Percentiles rank a stretch among this genome's conserved stretches.
Conservation (phyloP, 1,140 invertebrate species). For the Lamellibrachia luymesi region DNA sequence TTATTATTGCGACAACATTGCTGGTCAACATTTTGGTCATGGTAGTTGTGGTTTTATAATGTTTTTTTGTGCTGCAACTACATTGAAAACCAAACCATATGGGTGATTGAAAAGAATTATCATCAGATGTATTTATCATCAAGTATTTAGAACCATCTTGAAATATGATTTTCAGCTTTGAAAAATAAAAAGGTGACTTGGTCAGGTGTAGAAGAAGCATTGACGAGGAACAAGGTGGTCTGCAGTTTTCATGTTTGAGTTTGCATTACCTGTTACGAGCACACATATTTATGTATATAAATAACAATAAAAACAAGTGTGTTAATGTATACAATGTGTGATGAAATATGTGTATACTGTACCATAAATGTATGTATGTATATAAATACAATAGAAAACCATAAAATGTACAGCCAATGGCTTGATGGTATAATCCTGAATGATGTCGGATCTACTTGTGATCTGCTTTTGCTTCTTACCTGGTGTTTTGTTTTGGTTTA, state of each 20-base stretch:
- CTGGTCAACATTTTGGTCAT: too few species aligned
- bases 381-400: background rate
- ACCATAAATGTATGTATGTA: background rate
- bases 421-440: background rate
- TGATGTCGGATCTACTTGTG: background rate
- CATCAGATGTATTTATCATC: background rate
- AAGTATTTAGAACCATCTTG: background rate
- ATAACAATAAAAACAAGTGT: background rate
- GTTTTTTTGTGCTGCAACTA: background rate
- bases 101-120: background rate
- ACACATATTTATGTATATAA: background rate
- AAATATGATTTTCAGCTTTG: background rate
- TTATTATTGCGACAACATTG: too few species aligned
- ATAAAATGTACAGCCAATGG: background rate
- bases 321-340: background rate
- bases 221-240: background rate
- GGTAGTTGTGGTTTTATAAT: too few species aligned
- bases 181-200: background rate
- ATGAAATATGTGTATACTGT: background rate
- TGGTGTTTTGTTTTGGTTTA: background rate
- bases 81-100: background rate
- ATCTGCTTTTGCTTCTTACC: background rate
- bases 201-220: background rate
- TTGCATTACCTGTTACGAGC: background rate
- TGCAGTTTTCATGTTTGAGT: too few species aligned